A percentile compares a stretch with the other conserved stretches of the same genome.
Evolutionary conservation across 2,797 vertebrate species (phyloP).

Genomic region (Trachops cirrhosus): DNA sequence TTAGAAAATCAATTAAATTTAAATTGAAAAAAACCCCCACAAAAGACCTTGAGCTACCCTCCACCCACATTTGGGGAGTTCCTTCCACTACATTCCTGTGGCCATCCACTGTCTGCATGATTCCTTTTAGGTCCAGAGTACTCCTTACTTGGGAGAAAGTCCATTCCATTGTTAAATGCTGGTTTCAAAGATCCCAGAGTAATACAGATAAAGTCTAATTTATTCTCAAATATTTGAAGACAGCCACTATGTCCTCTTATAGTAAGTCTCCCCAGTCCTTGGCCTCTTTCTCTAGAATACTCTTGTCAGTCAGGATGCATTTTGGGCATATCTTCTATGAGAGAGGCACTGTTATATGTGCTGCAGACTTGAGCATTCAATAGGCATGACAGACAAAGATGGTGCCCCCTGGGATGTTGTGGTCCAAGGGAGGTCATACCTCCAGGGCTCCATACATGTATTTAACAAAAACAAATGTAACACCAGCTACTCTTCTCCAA

Average conservation of each 20-base stretch:
- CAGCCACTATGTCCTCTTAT: neutral
- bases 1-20: conserved; percentile 36
- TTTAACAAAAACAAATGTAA: neutral
- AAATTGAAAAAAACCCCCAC: neutral
- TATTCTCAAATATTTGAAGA: neutral
- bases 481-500: neutral
- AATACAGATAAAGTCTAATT: neutral
- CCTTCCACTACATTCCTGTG: neutral
- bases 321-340: neutral
- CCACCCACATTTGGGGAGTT: neutral
- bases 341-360: neutral
- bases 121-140: neutral
- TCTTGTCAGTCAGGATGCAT: neutral
- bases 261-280: neutral
- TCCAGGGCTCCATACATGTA: neutral
- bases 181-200: neutral
- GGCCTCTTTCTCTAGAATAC: neutral
- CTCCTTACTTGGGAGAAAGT: neutral
- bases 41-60: neutral
- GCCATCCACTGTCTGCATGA: neutral
- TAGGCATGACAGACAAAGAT: neutral
- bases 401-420: neutral
- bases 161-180: neutral
- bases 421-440: neutral
- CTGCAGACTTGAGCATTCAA: neutral